Percentiles rank a stretch among this genome's conserved stretches.
These are phyloP conservation scores for Acleris holmiana DNA, from an alignment of 2,888 invertebrate species.

Conservation along the genomic window DNA sequence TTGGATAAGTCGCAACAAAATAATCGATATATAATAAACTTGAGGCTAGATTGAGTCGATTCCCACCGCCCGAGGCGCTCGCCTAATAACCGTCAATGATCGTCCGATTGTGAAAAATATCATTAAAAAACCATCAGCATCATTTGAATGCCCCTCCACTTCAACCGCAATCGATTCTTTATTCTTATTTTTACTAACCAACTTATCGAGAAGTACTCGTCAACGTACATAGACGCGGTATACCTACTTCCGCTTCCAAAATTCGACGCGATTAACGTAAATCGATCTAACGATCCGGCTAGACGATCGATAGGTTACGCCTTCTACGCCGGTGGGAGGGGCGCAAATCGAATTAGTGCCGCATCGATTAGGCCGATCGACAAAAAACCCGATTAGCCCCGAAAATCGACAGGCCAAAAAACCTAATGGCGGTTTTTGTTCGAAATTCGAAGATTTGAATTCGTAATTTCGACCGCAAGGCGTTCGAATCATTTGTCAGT, in stretches of 20 bases:
- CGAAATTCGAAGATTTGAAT: conserved; percentile 82
- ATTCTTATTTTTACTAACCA: conserved; percentile 66
- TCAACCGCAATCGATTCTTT: conserved; percentile 81
- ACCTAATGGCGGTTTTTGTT: conserved; percentile 84
- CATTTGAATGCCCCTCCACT: conserved; percentile 72
- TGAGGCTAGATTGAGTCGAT: conserved; percentile 36
- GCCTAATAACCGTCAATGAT: conserved; percentile 83
- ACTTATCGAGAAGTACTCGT: conserved; percentile 66
- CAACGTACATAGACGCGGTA: conserved; percentile 51
- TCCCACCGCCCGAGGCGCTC: conserved; percentile 64
- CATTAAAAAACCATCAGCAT: conserved; percentile 85
- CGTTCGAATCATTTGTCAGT: conserved; percentile 84
- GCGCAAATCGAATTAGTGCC: conserved; percentile 81
- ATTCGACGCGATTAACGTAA: conserved; percentile 45
- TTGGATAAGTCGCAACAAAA: conserved; percentile 20
- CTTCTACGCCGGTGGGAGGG: conserved; percentile 75
- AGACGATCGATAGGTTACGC: conserved; percentile 77
- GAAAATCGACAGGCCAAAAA: conserved; percentile 80
- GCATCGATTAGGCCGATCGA: conserved; percentile 79
- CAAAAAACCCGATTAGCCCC: conserved; percentile 83
- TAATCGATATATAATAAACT: conserved; percentile 37
- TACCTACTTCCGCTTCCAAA: conserved; percentile 47
- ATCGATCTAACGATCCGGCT: conserved; percentile 58
- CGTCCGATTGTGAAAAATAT: conserved; percentile 84
- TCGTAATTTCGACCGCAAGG: conserved; percentile 83